Percentiles rank a stretch among this genome's conserved stretches.
Conservation (phyloP, 2,113 vertebrate genomes). For the Triplophysa rosa region DNA sequence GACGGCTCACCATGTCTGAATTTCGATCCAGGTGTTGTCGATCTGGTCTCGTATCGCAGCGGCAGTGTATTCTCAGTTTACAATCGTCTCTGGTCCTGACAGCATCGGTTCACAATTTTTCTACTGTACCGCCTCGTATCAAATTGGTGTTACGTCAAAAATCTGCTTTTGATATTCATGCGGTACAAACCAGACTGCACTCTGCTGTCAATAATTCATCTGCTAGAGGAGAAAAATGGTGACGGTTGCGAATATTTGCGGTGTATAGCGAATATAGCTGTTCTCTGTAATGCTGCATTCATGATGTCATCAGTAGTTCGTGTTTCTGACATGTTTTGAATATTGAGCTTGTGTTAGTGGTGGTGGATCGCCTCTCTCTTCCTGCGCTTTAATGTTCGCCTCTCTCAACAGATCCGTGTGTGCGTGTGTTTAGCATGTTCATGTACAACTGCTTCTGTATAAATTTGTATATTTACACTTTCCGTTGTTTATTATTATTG, state of each 20-base stretch:
- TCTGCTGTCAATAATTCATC: constrained; percentile 16
- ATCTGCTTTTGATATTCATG: constrained; percentile 16
- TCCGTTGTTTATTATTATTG: not conserved
- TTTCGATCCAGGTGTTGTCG: too few species aligned
- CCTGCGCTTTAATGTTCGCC: not conserved
- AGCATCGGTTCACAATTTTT: constrained; percentile 1
- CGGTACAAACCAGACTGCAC: not conserved
- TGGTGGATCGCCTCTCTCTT: not conserved
- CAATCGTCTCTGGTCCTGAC: not conserved
- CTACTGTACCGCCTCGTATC: not conserved
- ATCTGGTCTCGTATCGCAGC: not conserved
- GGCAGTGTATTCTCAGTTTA: not conserved
- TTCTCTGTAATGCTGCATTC: constrained; percentile 14
- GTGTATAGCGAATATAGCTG: too few species aligned
- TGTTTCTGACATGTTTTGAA: constrained; percentile 19
- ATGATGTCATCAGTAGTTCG: constrained; percentile 9
- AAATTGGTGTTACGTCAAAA: constrained; percentile 2
- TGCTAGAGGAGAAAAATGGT: constrained; percentile 9
- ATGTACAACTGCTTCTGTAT: not conserved
- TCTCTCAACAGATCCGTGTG: not conserved
- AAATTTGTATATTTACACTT: not conserved
- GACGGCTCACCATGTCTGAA: too few species aligned
- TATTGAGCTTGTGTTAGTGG: constrained; percentile 12
- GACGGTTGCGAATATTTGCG: constrained; percentile 14
- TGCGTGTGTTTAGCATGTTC: not conserved